Evolutionary conservation across 1,140 invertebrate genomes (phyloP).

Genomic region (Glossosoma conforme): DNA sequence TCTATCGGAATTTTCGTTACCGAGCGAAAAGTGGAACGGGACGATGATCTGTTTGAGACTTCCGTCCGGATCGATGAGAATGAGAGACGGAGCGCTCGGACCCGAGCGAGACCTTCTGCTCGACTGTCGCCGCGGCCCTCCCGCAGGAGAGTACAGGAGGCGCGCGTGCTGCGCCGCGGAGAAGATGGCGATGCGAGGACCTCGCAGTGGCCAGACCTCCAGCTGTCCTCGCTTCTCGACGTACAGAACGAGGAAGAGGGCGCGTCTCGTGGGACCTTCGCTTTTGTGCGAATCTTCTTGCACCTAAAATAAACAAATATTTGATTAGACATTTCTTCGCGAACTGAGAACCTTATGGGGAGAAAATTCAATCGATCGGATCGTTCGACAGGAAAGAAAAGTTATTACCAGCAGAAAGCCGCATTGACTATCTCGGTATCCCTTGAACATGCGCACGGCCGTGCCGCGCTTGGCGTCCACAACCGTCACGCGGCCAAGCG

Average conservation of each 20-base stretch:
- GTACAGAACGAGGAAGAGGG: slow-evolving; percentile 81
- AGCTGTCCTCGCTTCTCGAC: slow-evolving; percentile 76
- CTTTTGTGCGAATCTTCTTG: slow-evolving; percentile 39
- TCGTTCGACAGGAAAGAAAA: background rate
- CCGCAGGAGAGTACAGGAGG: slow-evolving; percentile 55
- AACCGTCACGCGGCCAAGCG: slow-evolving; percentile 79
- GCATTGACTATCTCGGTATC: slow-evolving; percentile 89
- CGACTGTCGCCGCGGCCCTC: slow-evolving; percentile 40
- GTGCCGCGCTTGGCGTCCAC: slow-evolving; percentile 77
- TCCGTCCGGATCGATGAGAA: slow-evolving; percentile 79
- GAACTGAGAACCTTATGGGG: slow-evolving; percentile 35
- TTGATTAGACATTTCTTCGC: slow-evolving; percentile 41
- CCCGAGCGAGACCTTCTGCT: slow-evolving; percentile 53
- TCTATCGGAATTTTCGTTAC: slow-evolving; percentile 79
- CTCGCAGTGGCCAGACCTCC: slow-evolving; percentile 84
- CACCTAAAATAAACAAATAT: slow-evolving; percentile 27
- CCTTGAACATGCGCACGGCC: slow-evolving; percentile 86
- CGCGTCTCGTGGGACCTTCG: slow-evolving; percentile 44
- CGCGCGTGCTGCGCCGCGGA: slow-evolving; percentile 78
- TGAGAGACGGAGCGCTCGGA: slow-evolving; percentile 52
- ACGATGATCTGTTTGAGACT: slow-evolving; percentile 74
- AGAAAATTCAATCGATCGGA: slow-evolving; percentile 4
- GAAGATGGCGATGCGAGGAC: slow-evolving; percentile 84
- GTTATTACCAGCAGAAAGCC: slow-evolving; percentile 75
- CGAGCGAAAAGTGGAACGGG: slow-evolving; percentile 86